A percentile compares a stretch with the other conserved stretches of the same genome.
These are phyloP conservation scores for Gymnorhina tibicen DNA, from an alignment of 2,113 vertebrate species.

Conservation along the genomic window DNA sequence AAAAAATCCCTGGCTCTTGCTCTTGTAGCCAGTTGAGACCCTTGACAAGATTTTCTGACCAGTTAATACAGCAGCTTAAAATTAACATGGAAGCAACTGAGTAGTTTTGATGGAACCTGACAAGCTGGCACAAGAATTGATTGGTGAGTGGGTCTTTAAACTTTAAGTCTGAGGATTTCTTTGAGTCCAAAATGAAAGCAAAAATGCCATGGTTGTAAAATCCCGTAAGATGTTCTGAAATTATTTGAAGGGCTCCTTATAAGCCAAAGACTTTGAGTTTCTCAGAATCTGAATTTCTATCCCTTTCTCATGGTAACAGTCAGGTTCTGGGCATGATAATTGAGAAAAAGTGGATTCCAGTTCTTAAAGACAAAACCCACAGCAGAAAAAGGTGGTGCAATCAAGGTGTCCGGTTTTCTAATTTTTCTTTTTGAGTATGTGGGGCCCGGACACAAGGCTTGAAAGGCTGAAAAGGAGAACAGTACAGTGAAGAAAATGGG, in stretches of 20 bases:
- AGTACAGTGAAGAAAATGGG: neutral
- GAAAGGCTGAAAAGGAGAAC: neutral
- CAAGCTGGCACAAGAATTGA: neutral
- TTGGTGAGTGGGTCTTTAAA: neutral
- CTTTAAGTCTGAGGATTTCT: neutral
- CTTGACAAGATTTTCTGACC: neutral
- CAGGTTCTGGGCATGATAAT: neutral
- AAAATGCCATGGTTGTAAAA: neutral
- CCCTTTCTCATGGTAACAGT: neutral
- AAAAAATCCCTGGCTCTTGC: neutral
- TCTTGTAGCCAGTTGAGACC: neutral
- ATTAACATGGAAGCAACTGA: neutral
- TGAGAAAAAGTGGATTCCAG: neutral
- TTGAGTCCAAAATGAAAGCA: neutral
- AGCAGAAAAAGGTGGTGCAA: neutral
- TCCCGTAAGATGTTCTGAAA: neutral
- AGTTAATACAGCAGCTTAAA: neutral
- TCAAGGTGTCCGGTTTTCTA: neutral
- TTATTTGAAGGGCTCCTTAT: neutral
- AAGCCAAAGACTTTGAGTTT: neutral
- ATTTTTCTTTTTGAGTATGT: neutral
- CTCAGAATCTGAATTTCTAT: neutral
- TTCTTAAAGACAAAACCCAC: neutral
- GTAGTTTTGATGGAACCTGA: neutral
- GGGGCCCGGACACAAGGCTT: neutral